A percentile compares a stretch with the other conserved stretches of the same genome.
These are phyloP conservation scores for Nebria brevicollis DNA, from an alignment of 2,888 invertebrate genomes.

Conservation along the genomic window DNA sequence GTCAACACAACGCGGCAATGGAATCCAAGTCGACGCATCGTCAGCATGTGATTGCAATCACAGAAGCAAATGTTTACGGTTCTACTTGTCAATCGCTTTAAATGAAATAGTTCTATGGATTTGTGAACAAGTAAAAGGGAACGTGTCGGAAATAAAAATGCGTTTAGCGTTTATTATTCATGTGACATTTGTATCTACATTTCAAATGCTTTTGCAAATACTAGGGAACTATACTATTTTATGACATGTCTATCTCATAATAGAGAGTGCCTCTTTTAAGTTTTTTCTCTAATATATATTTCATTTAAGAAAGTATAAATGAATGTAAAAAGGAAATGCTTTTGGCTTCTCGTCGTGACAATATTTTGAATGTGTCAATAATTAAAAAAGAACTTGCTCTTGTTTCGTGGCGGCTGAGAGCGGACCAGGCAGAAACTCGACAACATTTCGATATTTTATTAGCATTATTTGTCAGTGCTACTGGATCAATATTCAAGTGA, in stretches of 20 bases:
- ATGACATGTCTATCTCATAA: not conserved
- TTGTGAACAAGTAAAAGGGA: not conserved
- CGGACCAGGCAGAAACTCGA: slow-evolving; percentile 13
- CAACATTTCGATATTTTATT: not conserved
- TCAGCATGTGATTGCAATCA: slow-evolving; percentile 55
- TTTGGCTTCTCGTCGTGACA: not conserved
- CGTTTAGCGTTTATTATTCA: slow-evolving; percentile 39
- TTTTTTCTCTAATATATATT: too few species aligned
- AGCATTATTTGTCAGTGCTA: slow-evolving; percentile 7
- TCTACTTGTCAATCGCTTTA: slow-evolving; percentile 61
- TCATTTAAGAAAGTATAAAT: too few species aligned
- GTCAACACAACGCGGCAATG: not conserved
- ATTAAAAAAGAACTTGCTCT: slow-evolving; percentile 37
- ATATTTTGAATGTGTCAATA: slow-evolving; percentile 37
- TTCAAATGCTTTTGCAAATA: not conserved
- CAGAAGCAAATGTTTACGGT: slow-evolving; percentile 62
- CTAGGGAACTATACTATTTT: not conserved
- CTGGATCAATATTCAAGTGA: slow-evolving; percentile 47
- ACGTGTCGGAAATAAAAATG: slow-evolving; percentile 19
- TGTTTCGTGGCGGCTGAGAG: slow-evolving; percentile 34
- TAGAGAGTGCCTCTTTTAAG: too few species aligned
- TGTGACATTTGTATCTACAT: slow-evolving; percentile 9
- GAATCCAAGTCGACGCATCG: not conserved
- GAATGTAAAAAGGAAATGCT: too few species aligned
- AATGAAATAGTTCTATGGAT: slow-evolving; percentile 39